A percentile compares a stretch with the other conserved stretches of the same genome.
Evolutionary conservation across 2,888 invertebrate species (phyloP).

Genomic region (Empis stercorea): DNA sequence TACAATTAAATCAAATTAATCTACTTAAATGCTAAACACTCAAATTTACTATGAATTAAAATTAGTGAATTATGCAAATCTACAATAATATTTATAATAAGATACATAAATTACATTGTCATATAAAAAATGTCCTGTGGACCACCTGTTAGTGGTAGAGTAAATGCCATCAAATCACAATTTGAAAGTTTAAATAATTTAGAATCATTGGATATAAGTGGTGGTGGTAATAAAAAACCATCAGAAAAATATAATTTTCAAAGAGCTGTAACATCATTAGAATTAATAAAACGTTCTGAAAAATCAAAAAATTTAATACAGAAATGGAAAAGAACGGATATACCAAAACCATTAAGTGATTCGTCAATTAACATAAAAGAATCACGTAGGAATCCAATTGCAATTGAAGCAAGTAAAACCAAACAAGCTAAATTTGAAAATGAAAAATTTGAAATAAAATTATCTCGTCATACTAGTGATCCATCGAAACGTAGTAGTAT

Average conservation of each 20-base stretch:
- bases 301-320: constrained; percentile 12
- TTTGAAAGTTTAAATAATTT: constrained; percentile 42
- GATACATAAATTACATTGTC: neutral
- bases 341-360: constrained; percentile 3
- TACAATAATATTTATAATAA: too few relatives aligned
- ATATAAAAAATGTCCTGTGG: neutral
- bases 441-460: neutral
- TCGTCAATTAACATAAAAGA: too few relatives aligned
- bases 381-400: neutral
- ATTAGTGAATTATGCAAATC: too few relatives aligned
- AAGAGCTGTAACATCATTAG: constrained; percentile 17
- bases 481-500: constrained; percentile 36
- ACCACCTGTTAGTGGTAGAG: constrained; percentile 28
- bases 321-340: constrained; percentile 7
- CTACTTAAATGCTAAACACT: too few relatives aligned
- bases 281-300: constrained; percentile 11
- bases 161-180: constrained; percentile 50
- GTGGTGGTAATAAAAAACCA: neutral
- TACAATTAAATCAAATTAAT: too few relatives aligned
- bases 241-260: constrained; percentile 12
- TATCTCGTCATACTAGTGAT: constrained; percentile 27
- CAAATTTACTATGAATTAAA: too few relatives aligned
- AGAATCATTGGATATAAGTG: constrained; percentile 12
- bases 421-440: constrained; percentile 9
- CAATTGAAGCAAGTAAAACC: constrained; percentile 9